These are phyloP conservation scores for Neodon shergylaensis DNA, from an alignment of 2,113 vertebrate genomes.

Conservation along the genomic window DNA sequence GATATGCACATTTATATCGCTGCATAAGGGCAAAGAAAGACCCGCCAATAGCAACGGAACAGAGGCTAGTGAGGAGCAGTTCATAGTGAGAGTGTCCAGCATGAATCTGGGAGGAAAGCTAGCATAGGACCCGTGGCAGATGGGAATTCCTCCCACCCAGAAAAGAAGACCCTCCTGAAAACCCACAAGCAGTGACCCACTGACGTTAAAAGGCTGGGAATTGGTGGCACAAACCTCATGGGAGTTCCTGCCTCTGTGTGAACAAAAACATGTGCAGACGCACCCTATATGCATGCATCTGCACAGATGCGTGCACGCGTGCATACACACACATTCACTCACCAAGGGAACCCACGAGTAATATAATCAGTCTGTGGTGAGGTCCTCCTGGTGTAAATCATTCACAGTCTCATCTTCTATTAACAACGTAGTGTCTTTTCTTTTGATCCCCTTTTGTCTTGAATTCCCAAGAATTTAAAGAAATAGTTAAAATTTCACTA, in stretches of 20 bases:
- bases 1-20: too few relatives aligned
- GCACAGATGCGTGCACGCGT: too few relatives aligned
- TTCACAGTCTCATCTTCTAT: background rate
- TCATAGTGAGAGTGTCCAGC: background rate
- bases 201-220: background rate
- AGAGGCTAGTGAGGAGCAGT: background rate
- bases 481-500: background rate
- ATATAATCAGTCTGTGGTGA: background rate
- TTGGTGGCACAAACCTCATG: background rate
- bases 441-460: background rate
- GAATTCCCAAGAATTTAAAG: slow-evolving; percentile 19
- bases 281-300: background rate
- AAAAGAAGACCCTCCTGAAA: background rate
- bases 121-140: too few relatives aligned
- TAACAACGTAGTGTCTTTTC: background rate
- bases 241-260: background rate
- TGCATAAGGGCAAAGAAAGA: background rate
- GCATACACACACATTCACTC: too few relatives aligned
- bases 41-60: background rate
- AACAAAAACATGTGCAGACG: background rate
- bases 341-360: background rate
- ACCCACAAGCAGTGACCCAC: background rate
- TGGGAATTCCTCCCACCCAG: background rate
- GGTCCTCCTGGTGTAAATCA: accelerated
- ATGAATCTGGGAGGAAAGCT: background rate